Base-by-base conservation (phyloP, 64 coral and sea anemone genomes). In the Cladopsammia gracilis region DNA sequence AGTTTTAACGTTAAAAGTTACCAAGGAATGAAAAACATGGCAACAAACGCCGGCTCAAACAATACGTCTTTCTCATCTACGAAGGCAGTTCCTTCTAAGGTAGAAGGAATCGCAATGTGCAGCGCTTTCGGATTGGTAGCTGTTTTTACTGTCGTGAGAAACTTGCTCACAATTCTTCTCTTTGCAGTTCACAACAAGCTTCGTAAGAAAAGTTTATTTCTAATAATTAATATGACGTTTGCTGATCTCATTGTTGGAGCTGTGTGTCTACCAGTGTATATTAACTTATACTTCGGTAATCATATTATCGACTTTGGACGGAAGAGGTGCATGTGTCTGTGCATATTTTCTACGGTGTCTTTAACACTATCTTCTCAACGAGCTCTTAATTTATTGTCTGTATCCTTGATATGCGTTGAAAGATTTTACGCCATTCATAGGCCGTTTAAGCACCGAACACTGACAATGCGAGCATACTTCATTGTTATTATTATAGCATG, bases 131-230 rank as follows among this genome's bases (percentile, higher is more conserved):
- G 16, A 9, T 7, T 79, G 49, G 10, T 23, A 12, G 25, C 77
- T 34, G 3, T 79, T 11, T 53, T 79, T 5, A 79, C 52, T 54
- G 77, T 79, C 19, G 48, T 79, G 5, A 48, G 49, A 24, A 79
- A 79, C 77, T 24, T 79, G 16, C 24, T 79, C 20, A 79, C 77
- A 3, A 34, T 34, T 2, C 34, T 34, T 9, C 12, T 46, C 7
- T 82, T 82, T 64, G 78, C 26, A 14, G 1, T 25, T 3, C 52
- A 13, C 15, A 82, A 64, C 44, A 58, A n/a, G 15, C 54, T 58
- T 10, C 52, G 56, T 16, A 82, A 82, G 78, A 58, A 64, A 34
- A 82, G 78, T 60, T 48, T 82, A 16, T 82, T 42, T 60, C 78
- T 82, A 6, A 51, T 82, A n/a, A 60, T 82, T 9, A 82, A 82